Evolutionary conservation across 2,797 vertebrate species (phyloP), one percentile per base, ranked within the genome.

Genomic region (Gadopsis marmoratus): DNA sequence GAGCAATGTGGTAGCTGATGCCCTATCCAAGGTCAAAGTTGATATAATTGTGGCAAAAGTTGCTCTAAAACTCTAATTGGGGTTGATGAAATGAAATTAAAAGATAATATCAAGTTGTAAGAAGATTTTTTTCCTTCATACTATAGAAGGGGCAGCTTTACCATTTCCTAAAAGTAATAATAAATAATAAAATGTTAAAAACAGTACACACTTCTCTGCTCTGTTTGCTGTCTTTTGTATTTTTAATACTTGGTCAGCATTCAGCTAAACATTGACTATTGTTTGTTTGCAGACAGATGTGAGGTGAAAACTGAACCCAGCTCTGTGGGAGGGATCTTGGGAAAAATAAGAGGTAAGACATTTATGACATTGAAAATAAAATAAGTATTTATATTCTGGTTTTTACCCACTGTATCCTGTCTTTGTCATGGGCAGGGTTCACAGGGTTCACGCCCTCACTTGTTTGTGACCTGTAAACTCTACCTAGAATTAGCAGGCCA

Each of bases 331-430:
- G 97, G 97, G 89, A 95, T 99, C 79, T 91, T 98, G 86, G 97
- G 97, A 89, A 98, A 96, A 95, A 95, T 99, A 79, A 95, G 96
- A 96, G 97, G 97, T 97, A 90, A 83, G 92, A 69, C 8, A 11
- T 68, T 21, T 2, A 26, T 58, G 41, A 37, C 2, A 17, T 31
- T 19, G 21, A 29, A 29, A 50, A 37, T 41, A 5, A 29, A 39
- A 50, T 2, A 48, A 37, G 2, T 39, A 13, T 56, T 10, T 26
- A 19, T 12, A n/a, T 31, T 26, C 3, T 19, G 10, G 4, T 41
- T 45, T 51, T 43, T 43, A 68, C 16, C 9, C 2, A 37, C 8
- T 33, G 13, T 47, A 14, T 64, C 14, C 10, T 51, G 16, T 50
- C 4, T 56, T n/a, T 45, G 13, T 35, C 13, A 14, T 43, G 2